These are phyloP conservation scores for Eupithecia centaureata DNA, from an alignment of 2,888 invertebrate species.

Conservation along the genomic window DNA sequence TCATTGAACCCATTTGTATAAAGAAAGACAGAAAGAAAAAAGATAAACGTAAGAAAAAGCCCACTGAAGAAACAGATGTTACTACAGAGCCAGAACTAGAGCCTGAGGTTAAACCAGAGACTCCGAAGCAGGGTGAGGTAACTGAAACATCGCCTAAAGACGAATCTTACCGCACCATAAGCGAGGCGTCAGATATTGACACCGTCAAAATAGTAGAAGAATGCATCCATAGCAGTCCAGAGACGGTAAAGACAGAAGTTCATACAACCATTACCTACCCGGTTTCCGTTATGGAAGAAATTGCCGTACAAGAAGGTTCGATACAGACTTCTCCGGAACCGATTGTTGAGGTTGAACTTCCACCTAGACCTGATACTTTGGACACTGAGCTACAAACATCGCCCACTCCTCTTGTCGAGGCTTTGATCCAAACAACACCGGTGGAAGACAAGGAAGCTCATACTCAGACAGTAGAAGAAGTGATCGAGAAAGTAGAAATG, in stretches of 20 bases:
- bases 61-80: slow-evolving; percentile 55
- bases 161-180: slow-evolving; percentile 85
- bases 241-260: slow-evolving; percentile 70
- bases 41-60: slow-evolving; percentile 73
- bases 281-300: slow-evolving; percentile 84
- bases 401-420: slow-evolving; percentile 77
- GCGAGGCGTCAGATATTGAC: slow-evolving; percentile 83
- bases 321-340: slow-evolving; percentile 85
- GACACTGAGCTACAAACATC: slow-evolving; percentile 82
- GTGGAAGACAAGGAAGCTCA: slow-evolving; percentile 70
- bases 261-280: slow-evolving; percentile 83
- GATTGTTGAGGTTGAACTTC: slow-evolving; percentile 63
- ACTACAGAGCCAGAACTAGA: slow-evolving; percentile 48
- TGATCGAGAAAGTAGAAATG: slow-evolving; percentile 70
- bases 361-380: slow-evolving; percentile 60
- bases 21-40: slow-evolving; percentile 71
- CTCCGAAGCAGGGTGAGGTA: slow-evolving; percentile 78
- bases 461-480: slow-evolving; percentile 71
- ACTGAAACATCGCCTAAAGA: slow-evolving; percentile 81
- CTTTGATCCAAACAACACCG: slow-evolving; percentile 86
- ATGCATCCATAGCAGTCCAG: slow-evolving; percentile 82
- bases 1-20: slow-evolving; percentile 51
- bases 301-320: slow-evolving; percentile 82
- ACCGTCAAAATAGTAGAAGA: slow-evolving; percentile 88
- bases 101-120: slow-evolving; percentile 62